A percentile compares a stretch with the other conserved stretches of the same genome.
phyloP scores from a whole-genome alignment of 2,888 invertebrate genomes.

The Parasteatoda lunata region DNA sequence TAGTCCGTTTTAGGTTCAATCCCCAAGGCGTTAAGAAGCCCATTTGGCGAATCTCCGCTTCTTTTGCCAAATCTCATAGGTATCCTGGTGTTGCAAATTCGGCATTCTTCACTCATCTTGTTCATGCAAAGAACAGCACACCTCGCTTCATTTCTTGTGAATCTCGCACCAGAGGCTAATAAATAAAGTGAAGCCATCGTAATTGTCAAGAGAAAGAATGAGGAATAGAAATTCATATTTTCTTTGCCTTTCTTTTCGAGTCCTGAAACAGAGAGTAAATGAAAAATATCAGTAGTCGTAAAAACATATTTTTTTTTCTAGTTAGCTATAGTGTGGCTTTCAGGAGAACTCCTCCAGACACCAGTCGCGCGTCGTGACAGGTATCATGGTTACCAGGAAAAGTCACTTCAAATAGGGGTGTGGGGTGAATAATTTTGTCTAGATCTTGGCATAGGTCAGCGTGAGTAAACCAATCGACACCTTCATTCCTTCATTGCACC shows the following conservation, averaged over 20 bases:
- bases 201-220: slow-evolving; percentile 18
- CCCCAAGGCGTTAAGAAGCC: slow-evolving; percentile 30
- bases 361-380: no score
- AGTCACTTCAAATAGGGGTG: no score
- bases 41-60: neutral
- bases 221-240: slow-evolving; percentile 24
- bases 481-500: no score
- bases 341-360: no score
- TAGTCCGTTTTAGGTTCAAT: slow-evolving; percentile 15
- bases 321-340: no score
- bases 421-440: no score
- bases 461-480: no score
- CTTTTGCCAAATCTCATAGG: slow-evolving; percentile 62
- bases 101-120: slow-evolving; percentile 48
- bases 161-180: slow-evolving; percentile 21
- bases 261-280: no score
- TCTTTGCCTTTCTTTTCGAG: neutral
- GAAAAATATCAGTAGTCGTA: no score
- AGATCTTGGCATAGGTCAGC: no score
- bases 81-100: slow-evolving; percentile 56
- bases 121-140: slow-evolving; percentile 38
- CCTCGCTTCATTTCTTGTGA: slow-evolving; percentile 42
- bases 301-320: no score
- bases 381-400: no score
- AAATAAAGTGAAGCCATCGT: slow-evolving; percentile 11